A percentile compares a stretch with the other conserved stretches of the same genome.
phyloP scores from a whole-genome alignment of 2,888 invertebrate species.

The Clitarchus hookeri region DNA sequence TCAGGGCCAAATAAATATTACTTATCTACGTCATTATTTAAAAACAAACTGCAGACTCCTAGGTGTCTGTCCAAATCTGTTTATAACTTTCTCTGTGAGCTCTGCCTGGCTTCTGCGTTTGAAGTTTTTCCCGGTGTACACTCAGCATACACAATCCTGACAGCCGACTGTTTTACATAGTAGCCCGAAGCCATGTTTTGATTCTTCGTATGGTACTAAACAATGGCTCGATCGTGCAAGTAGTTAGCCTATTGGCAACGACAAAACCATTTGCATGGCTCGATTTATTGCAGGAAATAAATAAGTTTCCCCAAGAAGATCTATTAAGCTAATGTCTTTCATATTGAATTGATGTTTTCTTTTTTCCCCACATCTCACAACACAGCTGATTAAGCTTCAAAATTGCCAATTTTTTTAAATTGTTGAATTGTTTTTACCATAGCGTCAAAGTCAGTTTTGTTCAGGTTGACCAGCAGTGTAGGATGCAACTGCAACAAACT shows the following conservation, averaged over 20 bases:
- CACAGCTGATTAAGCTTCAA: neutral
- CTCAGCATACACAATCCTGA: constrained; percentile 33
- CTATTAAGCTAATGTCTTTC: neutral
- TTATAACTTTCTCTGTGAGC: neutral
- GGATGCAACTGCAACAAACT: too few species aligned
- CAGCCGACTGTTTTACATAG: constrained; percentile 41
- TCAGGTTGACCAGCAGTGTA: too few species aligned
- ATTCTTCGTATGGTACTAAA: constrained; percentile 43
- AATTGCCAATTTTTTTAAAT: neutral
- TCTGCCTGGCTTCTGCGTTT: neutral
- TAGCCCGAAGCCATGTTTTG: constrained; percentile 34
- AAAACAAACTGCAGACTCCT: neutral
- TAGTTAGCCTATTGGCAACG: constrained; percentile 39
- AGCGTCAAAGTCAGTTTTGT: neutral
- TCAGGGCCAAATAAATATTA: too few species aligned
- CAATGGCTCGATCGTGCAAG: constrained; percentile 41
- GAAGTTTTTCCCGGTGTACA: neutral
- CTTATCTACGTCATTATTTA: neutral
- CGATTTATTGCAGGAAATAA: neutral
- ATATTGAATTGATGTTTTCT: neutral
- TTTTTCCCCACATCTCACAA: constrained; percentile 21
- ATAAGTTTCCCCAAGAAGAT: neutral
- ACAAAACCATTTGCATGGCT: constrained; percentile 32
- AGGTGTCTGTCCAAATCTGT: neutral
- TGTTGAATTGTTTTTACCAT: neutral